A percentile compares a stretch with the other conserved stretches of the same genome.
These are phyloP conservation scores for Torymus aiolomorphi DNA, from an alignment of 2,888 invertebrate species.

Conservation along the genomic window DNA sequence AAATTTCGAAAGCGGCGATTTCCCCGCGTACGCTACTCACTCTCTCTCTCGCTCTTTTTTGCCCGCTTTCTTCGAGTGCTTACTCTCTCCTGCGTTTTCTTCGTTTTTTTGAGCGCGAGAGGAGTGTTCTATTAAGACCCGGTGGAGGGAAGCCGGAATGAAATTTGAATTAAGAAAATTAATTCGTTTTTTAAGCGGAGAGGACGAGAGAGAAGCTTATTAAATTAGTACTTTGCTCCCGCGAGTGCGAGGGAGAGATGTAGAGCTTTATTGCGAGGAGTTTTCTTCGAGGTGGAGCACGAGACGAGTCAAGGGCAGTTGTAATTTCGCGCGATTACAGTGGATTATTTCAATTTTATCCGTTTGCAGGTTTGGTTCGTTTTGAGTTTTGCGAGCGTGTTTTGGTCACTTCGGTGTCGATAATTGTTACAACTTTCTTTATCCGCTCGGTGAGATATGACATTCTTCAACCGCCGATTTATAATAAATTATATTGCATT, in stretches of 20 bases:
- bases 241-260: too few species aligned
- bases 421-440: too few species aligned
- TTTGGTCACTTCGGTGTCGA: not conserved
- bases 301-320: not conserved
- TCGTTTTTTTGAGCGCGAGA: not conserved
- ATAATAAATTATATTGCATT: too few species aligned
- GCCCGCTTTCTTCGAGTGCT: not conserved
- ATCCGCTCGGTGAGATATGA: too few species aligned
- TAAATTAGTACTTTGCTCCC: conserved; percentile 49
- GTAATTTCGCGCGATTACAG: conserved; percentile 41
- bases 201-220: conserved; percentile 31
- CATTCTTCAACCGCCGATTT: too few species aligned
- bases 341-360: conserved; percentile 36
- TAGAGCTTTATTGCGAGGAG: conserved; percentile 47
- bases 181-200: conserved; percentile 46
- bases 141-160: conserved; percentile 17
- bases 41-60: not conserved
- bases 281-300: conserved; percentile 17
- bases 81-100: not conserved
- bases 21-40: conserved; percentile 26
- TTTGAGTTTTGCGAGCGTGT: not conserved
- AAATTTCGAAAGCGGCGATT: conserved; percentile 57
- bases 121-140: conserved; percentile 31
- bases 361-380: not conserved
- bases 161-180: conserved; percentile 58